These are phyloP conservation scores for Pentalonia nigronervosa DNA, from an alignment of 1,140 invertebrate genomes.

Conservation along the genomic window DNA sequence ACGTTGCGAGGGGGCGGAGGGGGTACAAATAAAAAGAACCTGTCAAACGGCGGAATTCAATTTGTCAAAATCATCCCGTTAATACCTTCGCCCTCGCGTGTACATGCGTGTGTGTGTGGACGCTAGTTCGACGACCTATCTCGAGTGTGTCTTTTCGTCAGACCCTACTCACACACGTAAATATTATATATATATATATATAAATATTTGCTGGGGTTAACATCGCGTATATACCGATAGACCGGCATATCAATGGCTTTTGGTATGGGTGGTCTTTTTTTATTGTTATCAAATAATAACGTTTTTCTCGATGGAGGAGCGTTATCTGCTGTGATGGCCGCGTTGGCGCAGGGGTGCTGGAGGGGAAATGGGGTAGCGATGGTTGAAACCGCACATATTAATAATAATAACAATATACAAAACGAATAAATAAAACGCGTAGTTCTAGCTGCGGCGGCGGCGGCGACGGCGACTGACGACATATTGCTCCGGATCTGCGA, in stretches of 20 bases:
- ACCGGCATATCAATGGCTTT: background rate
- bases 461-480: background rate
- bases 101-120: background rate
- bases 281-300: constrained; percentile 12
- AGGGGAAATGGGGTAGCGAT: background rate
- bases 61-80: constrained; percentile 51
- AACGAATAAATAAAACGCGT: constrained; percentile 13
- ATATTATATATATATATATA: background rate
- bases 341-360: too few relatives aligned
- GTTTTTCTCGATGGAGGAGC: background rate
- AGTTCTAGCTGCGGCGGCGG: background rate
- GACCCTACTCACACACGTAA: background rate
- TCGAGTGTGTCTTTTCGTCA: constrained; percentile 20
- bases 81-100: background rate
- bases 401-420: background rate
- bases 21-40: constrained; percentile 45
- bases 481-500: constrained; percentile 19
- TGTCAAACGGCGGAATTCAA: constrained; percentile 51
- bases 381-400: background rate
- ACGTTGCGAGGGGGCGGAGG: background rate
- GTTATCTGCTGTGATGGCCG: background rate
- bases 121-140: background rate
- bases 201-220: background rate
- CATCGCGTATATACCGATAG: background rate
- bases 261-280: background rate